A percentile compares a stretch with the other conserved stretches of the same genome.
These are phyloP conservation scores for Lithophane semibrunnea DNA, from an alignment of 2,888 invertebrate species.

Conservation along the genomic window DNA sequence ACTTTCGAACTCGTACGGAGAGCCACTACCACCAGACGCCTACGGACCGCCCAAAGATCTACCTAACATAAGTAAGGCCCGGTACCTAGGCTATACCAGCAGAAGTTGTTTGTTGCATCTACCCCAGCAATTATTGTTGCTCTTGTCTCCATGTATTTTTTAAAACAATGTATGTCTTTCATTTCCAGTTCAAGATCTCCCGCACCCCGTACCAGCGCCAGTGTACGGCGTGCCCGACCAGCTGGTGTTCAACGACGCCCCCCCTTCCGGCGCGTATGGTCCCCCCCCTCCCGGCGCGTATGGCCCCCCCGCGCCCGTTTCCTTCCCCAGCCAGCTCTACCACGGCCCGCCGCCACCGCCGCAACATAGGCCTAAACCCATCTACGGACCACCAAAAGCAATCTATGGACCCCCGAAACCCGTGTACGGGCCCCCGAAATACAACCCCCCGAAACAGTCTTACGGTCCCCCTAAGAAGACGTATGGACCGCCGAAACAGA, in stretches of 20 bases:
- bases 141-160: background rate
- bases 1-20: conserved; percentile 89
- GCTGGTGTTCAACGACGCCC: conserved; percentile 76
- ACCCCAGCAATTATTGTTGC: background rate
- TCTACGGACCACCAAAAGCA: conserved; percentile 84
- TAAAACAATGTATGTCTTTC: background rate
- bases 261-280: conserved; percentile 86
- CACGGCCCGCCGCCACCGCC: conserved; percentile 89
- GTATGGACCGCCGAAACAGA: conserved; percentile 74
- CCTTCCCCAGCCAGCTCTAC: conserved; percentile 82
- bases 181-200: conserved; percentile 81
- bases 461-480: conserved; percentile 80
- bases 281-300: conserved; percentile 87
- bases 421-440: conserved; percentile 81
- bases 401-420: conserved; percentile 82
- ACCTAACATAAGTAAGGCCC: conserved; percentile 73
- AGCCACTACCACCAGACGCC: conserved; percentile 85
- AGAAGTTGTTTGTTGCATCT: too few species aligned
- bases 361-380: conserved; percentile 75
- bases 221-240: conserved; percentile 91
- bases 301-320: conserved; percentile 88
- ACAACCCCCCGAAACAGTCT: conserved; percentile 73
- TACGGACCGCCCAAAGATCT: conserved; percentile 88
- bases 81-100: too few species aligned
- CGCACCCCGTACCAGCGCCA: conserved; percentile 89